A percentile compares a stretch with the other conserved stretches of the same genome.
phyloP scores from a whole-genome alignment of 2,888 invertebrate species.

The Sesia bembeciformis region DNA sequence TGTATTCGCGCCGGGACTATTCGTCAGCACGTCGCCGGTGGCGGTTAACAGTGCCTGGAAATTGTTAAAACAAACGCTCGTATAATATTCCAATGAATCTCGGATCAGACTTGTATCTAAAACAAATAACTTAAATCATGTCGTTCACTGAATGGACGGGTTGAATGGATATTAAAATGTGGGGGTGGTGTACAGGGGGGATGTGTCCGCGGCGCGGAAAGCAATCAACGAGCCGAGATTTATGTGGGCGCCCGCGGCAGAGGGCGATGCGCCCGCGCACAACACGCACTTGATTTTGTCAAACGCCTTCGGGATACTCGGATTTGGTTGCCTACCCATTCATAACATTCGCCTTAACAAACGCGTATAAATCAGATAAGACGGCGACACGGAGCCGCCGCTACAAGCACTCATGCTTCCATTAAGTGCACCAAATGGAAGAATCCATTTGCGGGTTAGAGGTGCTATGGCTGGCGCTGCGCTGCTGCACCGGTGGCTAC shows the following conservation, averaged over 20 bases:
- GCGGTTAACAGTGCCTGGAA: slow-evolving; percentile 28
- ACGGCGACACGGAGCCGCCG: not conserved
- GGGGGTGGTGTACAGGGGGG: slow-evolving; percentile 11
- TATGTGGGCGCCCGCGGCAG: slow-evolving; percentile 38
- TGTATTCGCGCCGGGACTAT: slow-evolving; percentile 20
- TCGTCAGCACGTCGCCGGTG: slow-evolving; percentile 29
- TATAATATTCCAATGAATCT: slow-evolving; percentile 53
- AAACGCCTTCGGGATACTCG: slow-evolving; percentile 14
- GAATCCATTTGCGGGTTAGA: not conserved
- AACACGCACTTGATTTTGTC: slow-evolving; percentile 16
- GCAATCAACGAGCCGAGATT: slow-evolving; percentile 59
- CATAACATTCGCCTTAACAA: not conserved
- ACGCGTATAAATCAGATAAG: not conserved
- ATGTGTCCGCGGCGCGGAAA: slow-evolving; percentile 20
- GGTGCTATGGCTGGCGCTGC: not conserved
- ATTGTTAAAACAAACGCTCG: slow-evolving; percentile 42
- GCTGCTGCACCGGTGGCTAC: slow-evolving; percentile 2
- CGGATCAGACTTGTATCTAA: slow-evolving; percentile 43
- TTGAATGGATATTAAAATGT: slow-evolving; percentile 42
- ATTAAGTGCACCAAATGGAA: not conserved
- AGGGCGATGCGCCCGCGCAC: slow-evolving; percentile 19
- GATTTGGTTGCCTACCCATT: slow-evolving; percentile 1
- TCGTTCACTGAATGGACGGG: slow-evolving; percentile 32
- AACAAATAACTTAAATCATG: slow-evolving; percentile 62
- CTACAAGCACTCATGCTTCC: not conserved